Evolutionary conservation across 2,113 vertebrate species (phyloP).

Genomic region (Heloderma charlesbogerti): DNA sequence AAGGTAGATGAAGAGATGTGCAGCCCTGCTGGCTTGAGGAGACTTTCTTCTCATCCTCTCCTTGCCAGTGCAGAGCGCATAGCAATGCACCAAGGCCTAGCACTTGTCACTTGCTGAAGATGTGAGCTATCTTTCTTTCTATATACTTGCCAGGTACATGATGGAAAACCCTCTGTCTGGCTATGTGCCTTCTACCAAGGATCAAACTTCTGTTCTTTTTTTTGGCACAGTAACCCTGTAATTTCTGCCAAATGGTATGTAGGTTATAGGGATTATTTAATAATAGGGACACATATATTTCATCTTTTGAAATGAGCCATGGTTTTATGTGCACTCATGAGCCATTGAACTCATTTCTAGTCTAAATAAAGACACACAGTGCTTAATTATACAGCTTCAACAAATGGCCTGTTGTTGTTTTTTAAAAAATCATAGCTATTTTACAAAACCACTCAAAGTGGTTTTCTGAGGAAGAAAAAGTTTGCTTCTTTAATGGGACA

Average conservation of each 20-base stretch:
- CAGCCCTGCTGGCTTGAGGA: conserved; percentile 22
- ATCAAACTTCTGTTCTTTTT: not conserved
- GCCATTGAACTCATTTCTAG: too few species aligned
- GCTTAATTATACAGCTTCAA: not conserved
- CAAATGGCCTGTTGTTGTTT: not conserved
- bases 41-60: not conserved
- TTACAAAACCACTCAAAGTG: not conserved
- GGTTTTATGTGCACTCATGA: not conserved
- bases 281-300: not conserved
- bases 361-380: not conserved
- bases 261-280: not conserved
- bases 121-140: not conserved
- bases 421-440: not conserved
- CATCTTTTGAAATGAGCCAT: not conserved
- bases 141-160: not conserved
- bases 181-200: not conserved
- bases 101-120: not conserved
- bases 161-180: not conserved
- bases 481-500: not conserved
- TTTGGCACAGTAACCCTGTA: not conserved
- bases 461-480: not conserved
- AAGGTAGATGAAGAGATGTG: conserved; percentile 22
- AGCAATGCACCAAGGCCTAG: not conserved
- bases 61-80: not conserved
- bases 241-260: not conserved